Evolutionary conservation across 1,140 invertebrate genomes (phyloP), one percentile per base, ranked within the genome.

Genomic region (Leptopilina clavipes): DNA sequence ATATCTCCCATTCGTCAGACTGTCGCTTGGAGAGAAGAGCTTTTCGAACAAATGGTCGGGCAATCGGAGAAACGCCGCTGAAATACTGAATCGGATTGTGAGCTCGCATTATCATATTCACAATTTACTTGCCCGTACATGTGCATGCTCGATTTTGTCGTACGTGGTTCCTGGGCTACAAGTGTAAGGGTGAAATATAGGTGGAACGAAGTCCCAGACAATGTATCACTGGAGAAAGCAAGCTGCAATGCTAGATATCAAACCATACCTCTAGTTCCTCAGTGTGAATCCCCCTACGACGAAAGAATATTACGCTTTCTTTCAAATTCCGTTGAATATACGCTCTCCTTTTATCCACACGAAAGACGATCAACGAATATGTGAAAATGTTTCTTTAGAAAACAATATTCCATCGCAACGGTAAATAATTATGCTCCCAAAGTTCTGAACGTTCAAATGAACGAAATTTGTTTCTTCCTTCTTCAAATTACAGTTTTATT

Each of bases 41-140:
- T 84, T 81, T 83, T 72, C 81, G 79, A 87, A 89, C 86, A 89
- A 88, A 89, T 89, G 83, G 87, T 82, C 76, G 80, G 85, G 87
- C 87, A 88, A 88, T 87, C 86, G 87, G 82, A 86, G 85, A 82
- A 85, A 86, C 86, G 86, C 87, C 81, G 80, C 81, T 88, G 86
- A 89, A 89, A 88, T 89, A 87, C 87, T 82, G 83, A 86, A 86
- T 88, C 88, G 86, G 85, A 86, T 88, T 88, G 85, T 81, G 77
- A 82, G 83, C 82, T 84, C 82, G 79, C 86, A 88, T 89, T 88
- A 89, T 88, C 88, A 88, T 88, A 88, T 88, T 87, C 86, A 88
- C 85, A 88, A 89, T 89, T 89, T 86, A 86, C 84, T 84, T 79
- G 77, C 70, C 75, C 80, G 81, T 78, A 83, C 82, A 79, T 83